Conservation (phyloP, 1,140 invertebrate species). For the Uloborus diversus region DNA sequence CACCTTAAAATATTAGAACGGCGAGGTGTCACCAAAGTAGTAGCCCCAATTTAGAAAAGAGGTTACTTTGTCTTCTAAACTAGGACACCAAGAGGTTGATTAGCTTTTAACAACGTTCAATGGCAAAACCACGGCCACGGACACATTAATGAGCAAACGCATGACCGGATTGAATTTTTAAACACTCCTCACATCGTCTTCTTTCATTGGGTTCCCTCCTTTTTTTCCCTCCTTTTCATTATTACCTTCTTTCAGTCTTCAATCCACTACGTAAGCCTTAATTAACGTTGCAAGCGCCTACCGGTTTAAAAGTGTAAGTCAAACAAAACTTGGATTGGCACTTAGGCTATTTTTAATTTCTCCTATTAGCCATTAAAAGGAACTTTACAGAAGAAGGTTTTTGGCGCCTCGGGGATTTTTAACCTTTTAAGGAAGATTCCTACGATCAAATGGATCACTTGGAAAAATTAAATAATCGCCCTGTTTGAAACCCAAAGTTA, state of each 20-base stretch:
- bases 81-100: neutral
- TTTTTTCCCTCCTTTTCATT: neutral
- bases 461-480: conserved; percentile 54
- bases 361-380: conserved; percentile 48
- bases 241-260: neutral
- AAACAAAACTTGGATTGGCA: conserved; percentile 56
- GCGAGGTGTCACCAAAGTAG: neutral
- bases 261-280: neutral
- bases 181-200: neutral
- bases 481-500: neutral
- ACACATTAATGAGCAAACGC: conserved; percentile 31
- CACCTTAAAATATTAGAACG: too few species aligned
- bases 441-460: conserved; percentile 18
- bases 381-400: conserved; percentile 19
- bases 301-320: conserved; percentile 53
- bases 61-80: neutral
- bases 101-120: neutral
- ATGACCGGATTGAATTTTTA: neutral
- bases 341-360: conserved; percentile 55
- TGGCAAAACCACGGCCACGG: neutral
- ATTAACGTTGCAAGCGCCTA: conserved; percentile 25
- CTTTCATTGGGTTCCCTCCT: neutral
- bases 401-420: conserved; percentile 54
- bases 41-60: neutral
- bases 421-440: conserved; percentile 38